Conservation (phyloP, 2,888 invertebrate species). For the Danaus chrysippus region DNA sequence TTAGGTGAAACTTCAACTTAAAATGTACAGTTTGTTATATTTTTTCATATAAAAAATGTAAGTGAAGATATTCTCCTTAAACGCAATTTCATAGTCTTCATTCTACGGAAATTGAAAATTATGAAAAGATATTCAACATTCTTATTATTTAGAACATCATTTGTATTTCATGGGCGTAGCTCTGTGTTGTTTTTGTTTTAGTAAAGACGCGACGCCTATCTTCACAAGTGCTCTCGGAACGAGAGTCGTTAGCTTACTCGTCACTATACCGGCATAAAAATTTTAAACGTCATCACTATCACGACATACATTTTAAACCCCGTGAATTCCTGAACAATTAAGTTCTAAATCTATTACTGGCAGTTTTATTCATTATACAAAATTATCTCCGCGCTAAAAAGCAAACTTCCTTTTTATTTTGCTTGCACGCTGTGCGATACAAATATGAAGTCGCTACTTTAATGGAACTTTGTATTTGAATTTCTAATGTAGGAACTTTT, state of each 20-base stretch:
- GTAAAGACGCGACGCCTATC: conserved; percentile 40
- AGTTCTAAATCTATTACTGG: no score
- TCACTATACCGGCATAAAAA: conserved; percentile 23
- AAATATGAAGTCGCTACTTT: not conserved
- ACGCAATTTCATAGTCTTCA: no score
- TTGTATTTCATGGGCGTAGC: no score
- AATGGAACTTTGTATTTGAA: conserved; percentile 1
- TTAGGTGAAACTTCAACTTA: no score
- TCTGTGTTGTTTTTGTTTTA: conserved; percentile 21
- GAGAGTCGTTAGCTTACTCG: conserved; percentile 45
- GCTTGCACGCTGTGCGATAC: not conserved
- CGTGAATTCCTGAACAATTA: no score
- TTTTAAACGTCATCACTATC: conserved; percentile 23
- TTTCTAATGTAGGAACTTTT: conserved; percentile 1
- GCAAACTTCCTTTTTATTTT: not conserved
- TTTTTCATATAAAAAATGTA: no score
- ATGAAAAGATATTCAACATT: no score
- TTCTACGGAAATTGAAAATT: no score
- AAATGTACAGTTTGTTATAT: no score
- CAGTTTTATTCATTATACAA: no score
- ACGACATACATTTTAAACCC: not conserved
- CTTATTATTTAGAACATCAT: no score
- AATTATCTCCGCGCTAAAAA: not conserved
- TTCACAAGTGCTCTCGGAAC: conserved; percentile 44
- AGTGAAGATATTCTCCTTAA: no score